Conservation (phyloP, 1,140 invertebrate genomes). For the Ruditapes philippinarum region DNA sequence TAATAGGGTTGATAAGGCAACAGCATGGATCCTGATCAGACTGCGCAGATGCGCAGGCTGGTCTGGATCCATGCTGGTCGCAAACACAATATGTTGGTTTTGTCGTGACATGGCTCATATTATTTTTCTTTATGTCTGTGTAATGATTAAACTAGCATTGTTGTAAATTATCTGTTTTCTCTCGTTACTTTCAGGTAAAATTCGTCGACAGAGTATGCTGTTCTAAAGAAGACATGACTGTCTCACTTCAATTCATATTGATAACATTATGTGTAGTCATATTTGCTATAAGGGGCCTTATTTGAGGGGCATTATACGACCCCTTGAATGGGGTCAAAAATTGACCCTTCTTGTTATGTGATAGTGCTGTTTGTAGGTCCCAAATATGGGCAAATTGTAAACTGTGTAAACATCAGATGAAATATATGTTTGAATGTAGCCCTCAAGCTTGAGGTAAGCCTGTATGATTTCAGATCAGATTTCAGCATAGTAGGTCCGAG, state of each 20-base stretch:
- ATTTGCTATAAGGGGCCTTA: slow-evolving; percentile 35
- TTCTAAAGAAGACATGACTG: slow-evolving; percentile 54
- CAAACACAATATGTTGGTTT: too few species aligned
- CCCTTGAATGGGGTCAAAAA: neutral
- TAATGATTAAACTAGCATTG: too few species aligned
- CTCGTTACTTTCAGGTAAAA: slow-evolving; percentile 74
- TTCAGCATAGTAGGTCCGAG: too few species aligned
- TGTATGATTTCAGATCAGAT: too few species aligned
- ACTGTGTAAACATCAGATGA: neutral
- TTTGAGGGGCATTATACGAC: neutral
- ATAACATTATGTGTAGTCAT: neutral
- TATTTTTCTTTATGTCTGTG: too few species aligned
- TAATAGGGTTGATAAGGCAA: too few species aligned
- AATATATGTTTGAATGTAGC: too few species aligned
- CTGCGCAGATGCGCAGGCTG: too few species aligned
- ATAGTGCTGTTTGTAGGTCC: slow-evolving; percentile 17
- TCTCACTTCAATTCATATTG: neutral
- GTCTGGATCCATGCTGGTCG: too few species aligned
- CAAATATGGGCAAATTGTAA: neutral
- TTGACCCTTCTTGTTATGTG: neutral
- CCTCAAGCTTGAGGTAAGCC: neutral
- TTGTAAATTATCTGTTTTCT: too few species aligned
- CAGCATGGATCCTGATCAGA: too few species aligned
- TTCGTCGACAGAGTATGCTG: slow-evolving; percentile 86
- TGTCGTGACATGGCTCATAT: too few species aligned